Conservation (phyloP, 2,888 invertebrate genomes). For the Coronaproctus castanopsis region DNA sequence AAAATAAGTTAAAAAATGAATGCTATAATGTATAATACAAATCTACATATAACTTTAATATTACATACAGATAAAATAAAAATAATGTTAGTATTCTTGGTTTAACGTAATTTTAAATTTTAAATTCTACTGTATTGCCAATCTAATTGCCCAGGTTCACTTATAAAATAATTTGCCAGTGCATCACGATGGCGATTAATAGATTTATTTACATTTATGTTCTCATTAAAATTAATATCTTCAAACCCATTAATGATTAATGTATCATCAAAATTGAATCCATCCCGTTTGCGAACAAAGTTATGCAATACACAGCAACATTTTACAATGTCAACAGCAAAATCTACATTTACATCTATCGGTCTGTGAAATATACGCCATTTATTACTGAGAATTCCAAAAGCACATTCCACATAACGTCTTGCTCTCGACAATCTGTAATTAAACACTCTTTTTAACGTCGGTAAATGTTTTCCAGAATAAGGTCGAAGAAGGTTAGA, state of each 20-base stretch:
- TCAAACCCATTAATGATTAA: constrained; percentile 8
- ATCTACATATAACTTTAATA: too few relatives aligned
- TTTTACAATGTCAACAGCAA: constrained; percentile 10
- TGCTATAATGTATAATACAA: too few relatives aligned
- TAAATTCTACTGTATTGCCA: too few relatives aligned
- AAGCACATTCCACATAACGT: constrained; percentile 20
- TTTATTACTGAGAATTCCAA: constrained; percentile 17
- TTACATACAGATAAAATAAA: too few relatives aligned
- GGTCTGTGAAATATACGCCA: constrained; percentile 16
- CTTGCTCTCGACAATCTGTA: constrained; percentile 19
- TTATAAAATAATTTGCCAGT: constrained; percentile 7
- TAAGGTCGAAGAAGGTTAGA: constrained; percentile 15
- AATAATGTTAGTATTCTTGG: too few relatives aligned
- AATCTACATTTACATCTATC: constrained; percentile 8
- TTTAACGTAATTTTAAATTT: too few relatives aligned
- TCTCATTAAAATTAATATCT: constrained; percentile 8
- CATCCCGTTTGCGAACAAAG: constrained; percentile 12
- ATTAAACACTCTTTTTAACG: constrained; percentile 18
- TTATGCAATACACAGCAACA: constrained; percentile 12
- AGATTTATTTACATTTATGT: constrained; percentile 7
- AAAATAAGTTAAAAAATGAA: too few relatives aligned
- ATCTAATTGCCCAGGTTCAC: too few relatives aligned
- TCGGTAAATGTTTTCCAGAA: constrained; percentile 14
- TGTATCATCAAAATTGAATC: constrained; percentile 10
- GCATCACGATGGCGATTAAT: constrained; percentile 4